Percentiles rank a stretch among this genome's conserved stretches.
Evolutionary conservation across 2,113 vertebrate genomes (phyloP).

Genomic region (Lagopus leucura): DNA sequence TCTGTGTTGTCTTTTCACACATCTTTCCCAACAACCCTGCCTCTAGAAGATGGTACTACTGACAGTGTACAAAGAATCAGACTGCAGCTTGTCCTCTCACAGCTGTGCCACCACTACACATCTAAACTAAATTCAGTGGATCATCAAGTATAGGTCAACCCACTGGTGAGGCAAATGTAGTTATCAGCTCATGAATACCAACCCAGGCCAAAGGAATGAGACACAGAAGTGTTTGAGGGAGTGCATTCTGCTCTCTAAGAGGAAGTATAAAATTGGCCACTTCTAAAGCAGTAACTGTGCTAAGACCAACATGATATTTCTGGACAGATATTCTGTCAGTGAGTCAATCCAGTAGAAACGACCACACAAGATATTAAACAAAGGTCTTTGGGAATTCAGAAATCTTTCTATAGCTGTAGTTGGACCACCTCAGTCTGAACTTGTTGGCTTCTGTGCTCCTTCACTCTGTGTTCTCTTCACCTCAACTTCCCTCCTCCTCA

Average conservation of each 20-base stretch:
- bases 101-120: background rate
- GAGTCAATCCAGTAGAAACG: background rate
- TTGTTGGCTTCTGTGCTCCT: background rate
- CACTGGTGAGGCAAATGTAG: background rate
- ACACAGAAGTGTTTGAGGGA: background rate
- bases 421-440: background rate
- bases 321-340: background rate
- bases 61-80: background rate
- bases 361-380: background rate
- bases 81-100: background rate
- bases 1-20: background rate
- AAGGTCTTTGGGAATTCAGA: background rate
- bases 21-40: background rate
- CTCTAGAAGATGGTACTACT: background rate
- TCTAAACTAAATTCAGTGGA: background rate
- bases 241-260: background rate
- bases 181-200: background rate
- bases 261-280: background rate
- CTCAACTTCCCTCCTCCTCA: background rate
- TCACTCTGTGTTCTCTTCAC: background rate
- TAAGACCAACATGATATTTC: background rate
- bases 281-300: background rate
- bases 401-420: background rate
- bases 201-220: background rate
- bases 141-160: background rate